Conservation (phyloP, 2,797 vertebrate genomes). For the Paedocypris micromegethes region DNA sequence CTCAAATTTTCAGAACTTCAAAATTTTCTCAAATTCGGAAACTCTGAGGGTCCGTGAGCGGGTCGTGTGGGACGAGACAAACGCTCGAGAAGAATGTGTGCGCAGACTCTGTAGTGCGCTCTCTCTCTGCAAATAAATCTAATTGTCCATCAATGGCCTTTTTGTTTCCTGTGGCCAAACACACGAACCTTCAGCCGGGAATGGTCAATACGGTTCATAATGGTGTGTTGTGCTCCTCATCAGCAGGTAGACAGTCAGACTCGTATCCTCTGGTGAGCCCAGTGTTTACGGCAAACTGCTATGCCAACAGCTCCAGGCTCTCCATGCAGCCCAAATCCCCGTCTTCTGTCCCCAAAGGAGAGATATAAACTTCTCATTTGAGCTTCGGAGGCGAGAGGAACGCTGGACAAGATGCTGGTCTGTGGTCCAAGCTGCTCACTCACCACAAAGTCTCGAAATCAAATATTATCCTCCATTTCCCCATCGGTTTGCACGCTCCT, state of each 20-base stretch:
- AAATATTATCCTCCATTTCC: too few relatives aligned
- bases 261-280: slow-evolving; percentile 19
- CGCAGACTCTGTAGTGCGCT: slow-evolving; percentile 40
- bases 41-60: too few relatives aligned
- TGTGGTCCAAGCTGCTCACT: too few relatives aligned
- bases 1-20: too few relatives aligned
- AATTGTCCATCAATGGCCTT: slow-evolving; percentile 42
- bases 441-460: too few relatives aligned
- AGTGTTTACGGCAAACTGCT: slow-evolving; percentile 25
- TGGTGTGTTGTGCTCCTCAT: slow-evolving; percentile 1
- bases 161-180: slow-evolving; percentile 34
- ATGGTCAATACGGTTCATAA: slow-evolving; percentile 5
- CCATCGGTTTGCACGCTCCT: too few relatives aligned
- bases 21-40: too few relatives aligned
- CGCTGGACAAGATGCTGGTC: too few relatives aligned
- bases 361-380: too few relatives aligned
- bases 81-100: slow-evolving; percentile 13
- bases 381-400: too few relatives aligned
- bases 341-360: slow-evolving; percentile 9
- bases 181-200: slow-evolving; percentile 11
- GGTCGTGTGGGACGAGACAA: too few relatives aligned
- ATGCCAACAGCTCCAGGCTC: slow-evolving; percentile 10
- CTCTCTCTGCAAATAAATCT: slow-evolving; percentile 37
- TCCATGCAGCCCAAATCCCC: neutral
- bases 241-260: neutral